Base-by-base conservation (phyloP, 2,888 invertebrate genomes). In the Drosophila birchii region DNA sequence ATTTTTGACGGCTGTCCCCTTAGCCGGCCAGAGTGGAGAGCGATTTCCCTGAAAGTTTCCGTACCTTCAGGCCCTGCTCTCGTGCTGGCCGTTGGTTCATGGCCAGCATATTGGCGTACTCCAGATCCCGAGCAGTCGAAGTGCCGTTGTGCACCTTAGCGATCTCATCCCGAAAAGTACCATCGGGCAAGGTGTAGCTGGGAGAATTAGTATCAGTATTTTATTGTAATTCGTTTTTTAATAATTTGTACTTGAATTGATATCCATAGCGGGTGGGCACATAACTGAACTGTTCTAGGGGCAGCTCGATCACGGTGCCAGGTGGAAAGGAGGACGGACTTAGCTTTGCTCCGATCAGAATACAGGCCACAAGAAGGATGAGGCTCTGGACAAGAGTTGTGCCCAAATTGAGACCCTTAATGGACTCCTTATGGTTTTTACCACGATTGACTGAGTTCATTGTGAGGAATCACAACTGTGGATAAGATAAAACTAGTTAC, bases 271-370 rank as follows among this genome's bases (percentile, higher is more conserved):
- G 67, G 29, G 29, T 29, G 7, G 29, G 90, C 58, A 85, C 66
- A 57, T 91, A 91, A 41, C 77, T 79, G 39, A 91, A 90, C 57
- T 90, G 90, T 9, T 86, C 79, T 38, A 91, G 62, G 9, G 78
- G 72, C 60, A 76, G 54, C 51, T 83, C 83, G 71, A 88, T 44
- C 11, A 87, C 76, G n/a, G 83, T 78, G 23, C 78, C 79, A 8
- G 86, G 78, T 29, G 83, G 51, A 75, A 66, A 84, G 3, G 78
- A 76, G 29, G 75, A 70, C 14, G 49, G 43, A 49, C 68, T 61
- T 9, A 69, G 18, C 12, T 54, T 58, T 43, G 38, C 45, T 8
- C 39, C 57, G 20, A 74, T 66, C 9, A 72, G 41, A 20, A 54
- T 44, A 43, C 53, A 57, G 41, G 29, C 53, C 49, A 75, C 29